A percentile compares a stretch with the other conserved stretches of the same genome.
Conservation (phyloP, 2,888 invertebrate genomes). For the Cerceris rybyensis region DNA sequence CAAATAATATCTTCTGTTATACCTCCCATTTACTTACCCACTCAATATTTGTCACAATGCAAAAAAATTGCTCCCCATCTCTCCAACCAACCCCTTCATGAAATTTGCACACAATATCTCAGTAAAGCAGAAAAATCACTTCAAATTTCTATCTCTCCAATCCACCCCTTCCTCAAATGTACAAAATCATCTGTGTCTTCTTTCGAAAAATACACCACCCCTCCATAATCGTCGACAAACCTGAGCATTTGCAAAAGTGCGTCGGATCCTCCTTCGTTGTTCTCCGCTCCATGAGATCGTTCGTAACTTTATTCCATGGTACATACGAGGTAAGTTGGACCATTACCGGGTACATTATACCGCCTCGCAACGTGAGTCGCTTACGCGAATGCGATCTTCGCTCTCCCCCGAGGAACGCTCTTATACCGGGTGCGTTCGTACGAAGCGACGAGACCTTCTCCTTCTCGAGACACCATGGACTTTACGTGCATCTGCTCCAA, state of each 20-base stretch:
- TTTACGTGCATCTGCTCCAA: constrained; percentile 11
- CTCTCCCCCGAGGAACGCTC: not conserved
- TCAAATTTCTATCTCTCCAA: not conserved
- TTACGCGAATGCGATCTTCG: constrained; percentile 38
- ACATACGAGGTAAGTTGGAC: constrained; percentile 44
- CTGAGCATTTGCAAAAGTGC: constrained; percentile 50
- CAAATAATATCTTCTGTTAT: too few species aligned
- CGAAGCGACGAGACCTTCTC: not conserved
- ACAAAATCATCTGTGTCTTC: constrained; percentile 13
- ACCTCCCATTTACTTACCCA: too few species aligned
- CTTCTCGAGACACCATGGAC: not conserved
- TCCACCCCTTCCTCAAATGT: constrained; percentile 8
- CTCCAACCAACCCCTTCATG: not conserved
- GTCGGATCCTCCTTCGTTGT: constrained; percentile 9
- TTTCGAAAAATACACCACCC: constrained; percentile 21
- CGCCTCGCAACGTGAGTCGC: constrained; percentile 52
- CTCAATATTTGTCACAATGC: too few species aligned
- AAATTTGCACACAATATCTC: too few species aligned
- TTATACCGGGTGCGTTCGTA: not conserved
- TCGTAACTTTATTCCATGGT: constrained; percentile 49
- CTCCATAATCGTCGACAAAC: constrained; percentile 38
- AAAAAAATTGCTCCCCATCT: not conserved
- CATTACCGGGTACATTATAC: constrained; percentile 53
- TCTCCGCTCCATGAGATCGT: constrained; percentile 13
- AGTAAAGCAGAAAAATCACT: too few species aligned